Conservation (phyloP, 2,888 invertebrate genomes). For the Fragum whitleyi region DNA sequence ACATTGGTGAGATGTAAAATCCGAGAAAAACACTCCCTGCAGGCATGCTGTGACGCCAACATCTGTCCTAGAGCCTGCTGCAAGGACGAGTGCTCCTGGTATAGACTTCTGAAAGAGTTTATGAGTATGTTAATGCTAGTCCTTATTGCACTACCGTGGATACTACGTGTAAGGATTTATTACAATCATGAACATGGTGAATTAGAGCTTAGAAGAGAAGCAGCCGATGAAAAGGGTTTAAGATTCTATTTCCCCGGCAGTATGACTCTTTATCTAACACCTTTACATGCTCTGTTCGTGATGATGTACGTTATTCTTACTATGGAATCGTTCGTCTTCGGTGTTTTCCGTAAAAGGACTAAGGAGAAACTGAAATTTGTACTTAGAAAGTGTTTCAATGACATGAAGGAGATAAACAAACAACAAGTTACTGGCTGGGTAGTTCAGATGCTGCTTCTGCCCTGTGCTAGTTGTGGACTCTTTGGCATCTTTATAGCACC, state of each 20-base stretch:
- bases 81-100: conserved; percentile 64
- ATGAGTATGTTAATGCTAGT: conserved; percentile 69
- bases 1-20: conserved; percentile 78
- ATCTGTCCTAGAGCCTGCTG: conserved; percentile 51
- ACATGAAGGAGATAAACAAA: conserved; percentile 71
- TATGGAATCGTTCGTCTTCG: conserved; percentile 71
- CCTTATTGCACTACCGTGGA: conserved; percentile 73
- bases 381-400: conserved; percentile 72
- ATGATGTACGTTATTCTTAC: conserved; percentile 76
- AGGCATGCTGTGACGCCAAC: conserved; percentile 71
- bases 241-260: conserved; percentile 72
- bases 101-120: conserved; percentile 63
- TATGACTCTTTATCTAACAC: conserved; percentile 77
- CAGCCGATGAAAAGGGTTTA: conserved; percentile 50
- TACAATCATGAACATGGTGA: conserved; percentile 74
- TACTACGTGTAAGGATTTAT: conserved; percentile 74
- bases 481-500: conserved; percentile 75
- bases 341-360: conserved; percentile 63
- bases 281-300: conserved; percentile 78
- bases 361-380: conserved; percentile 70
- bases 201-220: conserved; percentile 61
- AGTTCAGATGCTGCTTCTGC: conserved; percentile 73
- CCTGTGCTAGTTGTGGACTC: conserved; percentile 78
- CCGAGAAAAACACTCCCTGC: conserved; percentile 70
- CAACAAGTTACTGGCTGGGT: conserved; percentile 67